Evolutionary conservation across 2,113 vertebrate species (phyloP), one percentile per base, ranked within the genome.

Genomic region (Myxocyprinus asiaticus): DNA sequence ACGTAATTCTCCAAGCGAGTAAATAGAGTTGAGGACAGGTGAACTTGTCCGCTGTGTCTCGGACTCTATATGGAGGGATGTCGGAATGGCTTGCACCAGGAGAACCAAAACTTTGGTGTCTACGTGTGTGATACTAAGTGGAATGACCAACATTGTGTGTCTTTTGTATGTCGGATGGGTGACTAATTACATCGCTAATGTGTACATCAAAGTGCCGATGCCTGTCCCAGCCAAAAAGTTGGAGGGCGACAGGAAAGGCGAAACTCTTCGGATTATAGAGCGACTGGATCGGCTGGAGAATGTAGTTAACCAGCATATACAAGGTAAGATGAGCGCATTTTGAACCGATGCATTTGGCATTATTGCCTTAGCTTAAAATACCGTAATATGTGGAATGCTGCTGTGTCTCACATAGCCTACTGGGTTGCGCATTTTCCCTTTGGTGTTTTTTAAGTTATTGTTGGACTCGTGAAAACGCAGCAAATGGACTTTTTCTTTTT

Each of bases 31-130:
- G 22, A 33, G 81, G 80, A 4, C 71, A 76, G 83, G 84, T 85
- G 89, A 86, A 42, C 88, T 83, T 67, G 81, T 88, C 69, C 86
- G 90, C 22, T 33, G 22, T 33, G 22, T 81, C 70, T 86, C 42
- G 88, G 90, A 87, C 88, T 88, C 93, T 94, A 90, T 90, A 96
- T 96, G 97, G 95, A 98, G 96, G 92, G 92, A 94, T 92, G 91
- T 92, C 91, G 96, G 95, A 82, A 99, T 99, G 97, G 95, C 95
- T 93, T 98, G 96, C 93, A 96, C 95, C 91, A 97, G 97, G 93
- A 98, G 96, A 94, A 97, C 96, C 92, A 98, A 98, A 97, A 97
- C 97, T 95, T 96, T 99, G 91, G 96, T 99, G 92, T 98, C 96
- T 90, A 98, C 96, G 89, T 99, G 97, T 92, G 97, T 99, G 89